Base-by-base conservation (phyloP, 2,113 vertebrate species). In the Pedionomus torquatus region DNA sequence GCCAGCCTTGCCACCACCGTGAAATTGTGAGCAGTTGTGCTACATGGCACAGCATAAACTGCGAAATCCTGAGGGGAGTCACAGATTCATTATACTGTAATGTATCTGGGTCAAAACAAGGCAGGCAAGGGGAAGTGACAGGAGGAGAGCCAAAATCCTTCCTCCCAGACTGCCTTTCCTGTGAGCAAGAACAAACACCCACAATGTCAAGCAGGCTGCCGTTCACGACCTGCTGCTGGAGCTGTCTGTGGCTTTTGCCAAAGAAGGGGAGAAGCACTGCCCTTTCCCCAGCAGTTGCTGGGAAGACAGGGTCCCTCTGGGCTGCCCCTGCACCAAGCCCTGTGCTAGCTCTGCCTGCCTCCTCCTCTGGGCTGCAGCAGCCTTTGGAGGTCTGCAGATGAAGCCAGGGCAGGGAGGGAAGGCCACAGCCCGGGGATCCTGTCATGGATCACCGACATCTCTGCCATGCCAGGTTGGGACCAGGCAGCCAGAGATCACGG, bases 1-100 rank as follows among this genome's bases (percentile, higher is more conserved):
- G 0, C 17, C 72, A 89, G 41, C 72, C 57, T 71, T 82, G 83
- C 37, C 77, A 89, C 76, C 77, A 57, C 80, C 1, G 8, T 93
- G 88, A 96, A 89, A 95, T 88, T 72, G 65, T 33, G 58, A 84
- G 94, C 80, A 71, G 72, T 89, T 88, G 76, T 90, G 83, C 46
- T 44, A 37, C 0, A 1, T 72, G 77, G 90, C 52, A n/a, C 54
- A 60, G 83, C 65, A 86, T 64, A 88, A 41, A 89, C 96, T 89
- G 88, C 66, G 83, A 92, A 93, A 83, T 89, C 86, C 90, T 13
- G 0, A 55, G 64, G 37, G 90, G 48, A 90, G 70, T 48, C 83
- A 92, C 8, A 12, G 80, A 83, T 90, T 83, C 1, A 1, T 66
- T 86, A 58, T 19, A 52, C 79, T 92, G 80, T 68, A 89, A 96